A percentile compares a stretch with the other conserved stretches of the same genome.
Evolutionary conservation across 2,797 vertebrate genomes (phyloP).

Genomic region (Zonotrichia albicollis): DNA sequence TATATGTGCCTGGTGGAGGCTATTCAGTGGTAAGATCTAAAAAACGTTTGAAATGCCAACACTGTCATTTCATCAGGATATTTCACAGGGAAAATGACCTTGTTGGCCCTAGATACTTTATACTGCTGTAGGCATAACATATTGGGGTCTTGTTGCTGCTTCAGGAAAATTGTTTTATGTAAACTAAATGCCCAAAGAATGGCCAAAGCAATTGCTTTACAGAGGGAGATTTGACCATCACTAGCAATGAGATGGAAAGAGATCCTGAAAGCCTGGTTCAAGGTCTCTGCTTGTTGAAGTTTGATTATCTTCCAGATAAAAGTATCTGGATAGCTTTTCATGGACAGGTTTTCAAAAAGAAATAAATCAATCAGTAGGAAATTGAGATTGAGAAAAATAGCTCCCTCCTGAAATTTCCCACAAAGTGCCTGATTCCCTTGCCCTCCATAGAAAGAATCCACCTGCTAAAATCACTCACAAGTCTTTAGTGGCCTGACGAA

Average conservation of each 20-base stretch:
- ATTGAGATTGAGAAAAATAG: not conserved
- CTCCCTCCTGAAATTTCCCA: not conserved
- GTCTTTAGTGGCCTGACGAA: not conserved
- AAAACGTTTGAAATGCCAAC: not conserved
- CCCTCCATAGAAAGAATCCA: not conserved
- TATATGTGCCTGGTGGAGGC: not conserved
- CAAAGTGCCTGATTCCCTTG: not conserved
- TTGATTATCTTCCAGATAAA: not conserved
- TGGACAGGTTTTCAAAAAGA: not conserved
- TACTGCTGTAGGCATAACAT: not conserved
- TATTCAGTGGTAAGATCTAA: not conserved
- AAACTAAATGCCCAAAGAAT: not conserved
- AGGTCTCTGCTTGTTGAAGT: not conserved
- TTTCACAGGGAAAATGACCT: not conserved
- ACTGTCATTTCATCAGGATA: not conserved
- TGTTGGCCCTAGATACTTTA: not conserved
- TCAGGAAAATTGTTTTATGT: not conserved
- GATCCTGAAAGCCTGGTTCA: not conserved
- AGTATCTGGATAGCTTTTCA: not conserved
- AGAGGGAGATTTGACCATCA: not conserved
- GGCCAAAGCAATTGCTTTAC: not conserved
- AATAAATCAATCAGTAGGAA: not conserved
- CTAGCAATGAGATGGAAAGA: not conserved
- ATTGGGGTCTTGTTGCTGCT: not conserved
- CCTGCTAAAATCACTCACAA: not conserved